Conservation (phyloP, 92 coral and sea anemone species). For the Chrysogorgia sp. region DNA sequence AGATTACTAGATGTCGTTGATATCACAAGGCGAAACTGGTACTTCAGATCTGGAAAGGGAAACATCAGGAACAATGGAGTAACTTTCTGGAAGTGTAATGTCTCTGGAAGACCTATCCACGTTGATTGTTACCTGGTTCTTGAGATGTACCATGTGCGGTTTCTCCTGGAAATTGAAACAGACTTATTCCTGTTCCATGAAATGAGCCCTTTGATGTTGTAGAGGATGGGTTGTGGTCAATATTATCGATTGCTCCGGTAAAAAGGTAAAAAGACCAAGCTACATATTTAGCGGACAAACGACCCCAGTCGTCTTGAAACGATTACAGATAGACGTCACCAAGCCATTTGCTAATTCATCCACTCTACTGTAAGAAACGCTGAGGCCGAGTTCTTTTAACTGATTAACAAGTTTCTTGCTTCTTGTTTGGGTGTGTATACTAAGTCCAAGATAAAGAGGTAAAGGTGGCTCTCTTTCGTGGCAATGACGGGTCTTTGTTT, state of each 20-base stretch:
- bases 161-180: neutral
- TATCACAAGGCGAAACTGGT: constrained; percentile 10
- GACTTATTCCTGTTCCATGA: neutral
- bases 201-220: neutral
- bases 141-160: neutral
- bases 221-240: constrained; percentile 41
- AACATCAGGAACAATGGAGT: constrained; percentile 52
- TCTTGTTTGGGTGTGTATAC: constrained; percentile 40
- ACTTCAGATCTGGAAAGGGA: constrained; percentile 39
- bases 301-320: constrained; percentile 52
- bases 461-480: constrained; percentile 42
- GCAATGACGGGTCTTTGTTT: constrained; percentile 29
- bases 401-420: constrained; percentile 21
- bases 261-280: constrained; percentile 56
- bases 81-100: constrained; percentile 43
- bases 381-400: constrained; percentile 35
- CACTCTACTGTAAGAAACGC: constrained; percentile 49
- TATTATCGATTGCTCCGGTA: constrained; percentile 63
- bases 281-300: constrained; percentile 57
- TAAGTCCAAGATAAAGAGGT: constrained; percentile 47
- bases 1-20: constrained; percentile 18
- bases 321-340: constrained; percentile 48
- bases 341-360: constrained; percentile 50
- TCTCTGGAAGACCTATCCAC: neutral
- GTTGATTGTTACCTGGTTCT: constrained; percentile 1